Evolutionary conservation across 2,113 vertebrate species (phyloP), one percentile per base, ranked within the genome.

Genomic region (Micronycteris hirsuta): DNA sequence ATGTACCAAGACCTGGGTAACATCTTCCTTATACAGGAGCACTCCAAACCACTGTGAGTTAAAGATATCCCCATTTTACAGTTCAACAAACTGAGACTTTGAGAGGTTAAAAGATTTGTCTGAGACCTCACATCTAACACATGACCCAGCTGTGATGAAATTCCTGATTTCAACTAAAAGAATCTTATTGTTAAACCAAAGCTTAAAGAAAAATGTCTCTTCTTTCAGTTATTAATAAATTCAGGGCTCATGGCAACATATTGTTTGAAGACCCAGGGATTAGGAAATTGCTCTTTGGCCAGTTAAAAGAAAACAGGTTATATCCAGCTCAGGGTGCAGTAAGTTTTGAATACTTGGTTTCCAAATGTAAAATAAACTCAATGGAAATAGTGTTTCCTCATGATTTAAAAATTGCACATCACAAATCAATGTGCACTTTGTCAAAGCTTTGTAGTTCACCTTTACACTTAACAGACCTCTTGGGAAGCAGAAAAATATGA

Each of bases 401-500:
- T 82, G 73, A 97, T 85, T 95, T 96, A 86, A 97, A 95, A 97
- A 96, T 38, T 96, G 91, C 91, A 94, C 91, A 96, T 94, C 56
- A 81, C 41, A 87, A 24, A 65, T 80, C 96, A 97, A 96, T 95
- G 94, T 77, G 84, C 67, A 83, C 88, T 96, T 94, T 91, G 43
- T 97, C 95, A 96, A 95, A 94, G 86, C 93, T 97, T 94, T 89
- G 82, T 80, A 91, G 82, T 86, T 97, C 96, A 96, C 97, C 97
- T 97, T 96, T 97, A 95, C 6, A 41, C 71, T 97, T 97, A 94
- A 95, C 85, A 96, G 93, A 93, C 91, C 96, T 96, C 97, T 97
- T 58, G 89, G 96, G 94, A 97, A 90, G 93, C 87, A 97, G 94
- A 93, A 96, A 97, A 98, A 97, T 94, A 97, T 96, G 96, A 92